Conservation (phyloP, 2,888 invertebrate species). For the Ophonus ardosiacus region DNA sequence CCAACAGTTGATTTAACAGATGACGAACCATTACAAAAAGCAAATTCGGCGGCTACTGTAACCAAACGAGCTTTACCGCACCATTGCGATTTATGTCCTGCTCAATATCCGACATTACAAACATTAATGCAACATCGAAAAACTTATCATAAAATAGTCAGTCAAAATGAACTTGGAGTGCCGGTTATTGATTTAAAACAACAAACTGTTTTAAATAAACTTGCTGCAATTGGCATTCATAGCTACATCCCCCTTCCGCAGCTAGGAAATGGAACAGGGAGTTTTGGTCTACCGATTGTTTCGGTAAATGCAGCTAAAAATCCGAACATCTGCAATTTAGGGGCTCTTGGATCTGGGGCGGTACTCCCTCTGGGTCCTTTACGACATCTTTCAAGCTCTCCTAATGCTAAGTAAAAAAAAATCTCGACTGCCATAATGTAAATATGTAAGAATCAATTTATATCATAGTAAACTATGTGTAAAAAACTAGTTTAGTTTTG, state of each 20-base stretch:
- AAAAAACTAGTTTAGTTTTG: background rate
- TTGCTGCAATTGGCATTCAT: constrained; percentile 83
- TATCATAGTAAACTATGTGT: background rate
- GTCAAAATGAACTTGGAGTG: constrained; percentile 82
- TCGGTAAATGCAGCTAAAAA: constrained; percentile 82
- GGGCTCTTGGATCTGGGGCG: constrained; percentile 83
- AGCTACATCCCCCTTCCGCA: constrained; percentile 86
- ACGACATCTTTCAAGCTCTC: constrained; percentile 76
- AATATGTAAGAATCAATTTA: constrained; percentile 18
- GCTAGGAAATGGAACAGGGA: constrained; percentile 76
- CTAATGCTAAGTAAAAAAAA: constrained; percentile 21
- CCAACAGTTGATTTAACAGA: constrained; percentile 78
- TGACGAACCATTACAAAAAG: constrained; percentile 75
- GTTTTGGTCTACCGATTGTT: constrained; percentile 85
- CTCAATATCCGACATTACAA: constrained; percentile 83
- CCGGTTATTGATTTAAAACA: constrained; percentile 86
- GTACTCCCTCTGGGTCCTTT: constrained; percentile 85
- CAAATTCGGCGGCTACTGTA: constrained; percentile 75
- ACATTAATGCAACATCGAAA: constrained; percentile 81
- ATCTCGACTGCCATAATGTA: constrained; percentile 26
- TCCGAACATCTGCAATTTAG: constrained; percentile 78
- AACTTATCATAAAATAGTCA: constrained; percentile 79
- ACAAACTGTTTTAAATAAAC: constrained; percentile 81
- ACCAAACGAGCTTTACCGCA: constrained; percentile 76
- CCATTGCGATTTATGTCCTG: constrained; percentile 85